phyloP scores from a whole-genome alignment of 2,888 invertebrate species.

The Agrotis segetum region DNA sequence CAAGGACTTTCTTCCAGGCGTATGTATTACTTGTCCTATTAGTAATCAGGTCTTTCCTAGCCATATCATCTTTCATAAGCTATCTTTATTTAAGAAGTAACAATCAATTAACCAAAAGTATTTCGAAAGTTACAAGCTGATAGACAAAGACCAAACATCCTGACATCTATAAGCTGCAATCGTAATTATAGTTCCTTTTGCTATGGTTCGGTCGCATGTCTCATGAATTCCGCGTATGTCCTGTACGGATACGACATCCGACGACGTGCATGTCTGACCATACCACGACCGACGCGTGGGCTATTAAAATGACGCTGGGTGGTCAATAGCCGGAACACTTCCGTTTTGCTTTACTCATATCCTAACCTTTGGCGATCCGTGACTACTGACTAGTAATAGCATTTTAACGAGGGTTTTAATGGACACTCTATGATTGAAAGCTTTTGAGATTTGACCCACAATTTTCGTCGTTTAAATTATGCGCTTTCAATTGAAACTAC shows the following conservation, averaged over 20 bases:
- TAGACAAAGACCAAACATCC: no score
- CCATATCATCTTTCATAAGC: no score
- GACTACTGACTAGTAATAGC: neutral
- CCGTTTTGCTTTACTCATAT: slow-evolving; percentile 17
- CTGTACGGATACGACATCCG: slow-evolving; percentile 34
- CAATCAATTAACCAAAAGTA: no score
- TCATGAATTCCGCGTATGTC: slow-evolving; percentile 33
- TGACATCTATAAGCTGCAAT: neutral
- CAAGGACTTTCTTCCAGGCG: no score
- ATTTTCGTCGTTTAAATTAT: neutral
- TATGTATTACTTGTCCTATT: no score
- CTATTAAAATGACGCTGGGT: slow-evolving; percentile 42
- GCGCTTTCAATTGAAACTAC: no score
- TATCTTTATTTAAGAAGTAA: no score
- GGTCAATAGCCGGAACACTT: slow-evolving; percentile 31
- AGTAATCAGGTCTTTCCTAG: no score
- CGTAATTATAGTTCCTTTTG: neutral
- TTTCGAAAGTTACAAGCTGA: neutral
- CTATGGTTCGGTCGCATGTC: neutral
- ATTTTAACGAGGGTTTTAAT: neutral
- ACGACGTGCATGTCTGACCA: slow-evolving; percentile 13
- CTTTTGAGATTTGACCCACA: neutral
- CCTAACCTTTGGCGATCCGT: neutral
- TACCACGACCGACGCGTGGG: neutral
- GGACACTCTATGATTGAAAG: no score